phyloP scores from a whole-genome alignment of 2,113 vertebrate species.

The Axis porcinus region DNA sequence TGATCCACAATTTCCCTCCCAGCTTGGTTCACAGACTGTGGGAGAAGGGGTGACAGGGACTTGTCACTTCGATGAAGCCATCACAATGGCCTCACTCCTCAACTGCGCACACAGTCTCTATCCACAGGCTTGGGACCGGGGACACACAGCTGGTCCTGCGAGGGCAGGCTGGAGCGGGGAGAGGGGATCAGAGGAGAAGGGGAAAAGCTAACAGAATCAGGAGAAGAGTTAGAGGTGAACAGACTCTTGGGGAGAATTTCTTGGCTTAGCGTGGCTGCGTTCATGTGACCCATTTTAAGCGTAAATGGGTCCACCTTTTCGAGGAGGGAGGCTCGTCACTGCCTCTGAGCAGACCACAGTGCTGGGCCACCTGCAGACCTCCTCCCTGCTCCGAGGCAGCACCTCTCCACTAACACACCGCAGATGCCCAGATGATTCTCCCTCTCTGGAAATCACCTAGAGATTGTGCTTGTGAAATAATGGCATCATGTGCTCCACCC shows the following conservation, averaged over 20 bases:
- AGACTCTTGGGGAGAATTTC: neutral
- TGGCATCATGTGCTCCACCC: neutral
- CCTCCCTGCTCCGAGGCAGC: neutral
- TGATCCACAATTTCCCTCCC: neutral
- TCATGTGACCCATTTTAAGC: neutral
- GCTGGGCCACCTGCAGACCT: neutral
- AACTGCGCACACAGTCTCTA: neutral
- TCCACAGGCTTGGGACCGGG: rapidly evolving
- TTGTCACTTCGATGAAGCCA: neutral
- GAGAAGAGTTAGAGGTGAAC: neutral
- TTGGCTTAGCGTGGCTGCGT: neutral
- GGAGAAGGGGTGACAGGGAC: neutral
- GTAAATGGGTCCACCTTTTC: neutral
- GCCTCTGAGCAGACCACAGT: neutral
- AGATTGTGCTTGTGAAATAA: neutral
- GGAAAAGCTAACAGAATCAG: neutral
- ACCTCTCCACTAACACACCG: neutral
- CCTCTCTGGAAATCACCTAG: neutral
- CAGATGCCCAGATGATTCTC: neutral
- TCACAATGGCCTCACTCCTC: neutral
- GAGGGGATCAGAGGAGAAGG: neutral
- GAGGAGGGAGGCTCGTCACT: neutral
- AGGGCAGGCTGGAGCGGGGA: neutral
- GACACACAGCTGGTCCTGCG: neutral
- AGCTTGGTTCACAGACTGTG: neutral